A percentile compares a stretch with the other conserved stretches of the same genome.
Conservation (phyloP, 2,113 vertebrate genomes). For the Odocoileus hemionus region DNA sequence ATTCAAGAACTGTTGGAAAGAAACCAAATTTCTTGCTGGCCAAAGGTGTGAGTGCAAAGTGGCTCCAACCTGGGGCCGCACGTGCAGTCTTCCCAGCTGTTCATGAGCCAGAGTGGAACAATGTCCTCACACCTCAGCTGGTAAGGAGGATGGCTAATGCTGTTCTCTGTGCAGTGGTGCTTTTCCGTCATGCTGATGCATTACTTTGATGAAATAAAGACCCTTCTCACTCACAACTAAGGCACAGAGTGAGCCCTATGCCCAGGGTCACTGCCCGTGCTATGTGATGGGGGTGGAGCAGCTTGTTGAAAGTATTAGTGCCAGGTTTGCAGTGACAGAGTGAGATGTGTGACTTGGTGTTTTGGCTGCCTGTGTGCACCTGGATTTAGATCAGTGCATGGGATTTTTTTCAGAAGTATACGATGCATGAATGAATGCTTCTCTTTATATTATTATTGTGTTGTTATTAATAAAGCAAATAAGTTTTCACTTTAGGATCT, state of each 20-base stretch:
- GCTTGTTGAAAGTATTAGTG: background rate
- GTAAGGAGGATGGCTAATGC: background rate
- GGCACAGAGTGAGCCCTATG: background rate
- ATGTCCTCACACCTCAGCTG: background rate
- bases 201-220: background rate
- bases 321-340: background rate
- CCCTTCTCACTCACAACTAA: background rate
- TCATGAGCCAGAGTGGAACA: background rate
- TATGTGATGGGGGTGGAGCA: no score
- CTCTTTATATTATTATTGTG: background rate
- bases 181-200: background rate
- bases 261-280: background rate
- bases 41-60: accelerated
- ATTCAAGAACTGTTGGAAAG: background rate
- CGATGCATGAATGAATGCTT: background rate
- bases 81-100: background rate
- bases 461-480: background rate
- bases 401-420: background rate
- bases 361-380: background rate
- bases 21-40: background rate
- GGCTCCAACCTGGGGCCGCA: no score
- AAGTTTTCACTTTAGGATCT: background rate
- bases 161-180: background rate
- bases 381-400: background rate
- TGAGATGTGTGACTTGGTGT: background rate